Evolutionary conservation across 1,140 invertebrate genomes (phyloP), one percentile per base, ranked within the genome.

Genomic region (Proales similis): DNA sequence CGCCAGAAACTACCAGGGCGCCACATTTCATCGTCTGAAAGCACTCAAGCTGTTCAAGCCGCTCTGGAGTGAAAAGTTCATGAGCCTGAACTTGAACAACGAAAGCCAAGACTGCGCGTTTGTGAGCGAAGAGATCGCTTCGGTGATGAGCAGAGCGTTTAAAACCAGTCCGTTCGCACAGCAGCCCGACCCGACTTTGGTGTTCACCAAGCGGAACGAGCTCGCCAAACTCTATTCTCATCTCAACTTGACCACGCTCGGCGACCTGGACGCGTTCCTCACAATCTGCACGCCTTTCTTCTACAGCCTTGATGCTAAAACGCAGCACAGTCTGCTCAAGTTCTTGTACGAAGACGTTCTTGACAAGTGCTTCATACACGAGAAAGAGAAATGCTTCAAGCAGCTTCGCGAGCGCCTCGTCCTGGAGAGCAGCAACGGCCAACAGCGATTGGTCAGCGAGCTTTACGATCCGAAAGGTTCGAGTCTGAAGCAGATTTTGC

Each of bases 351-450:
- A 61, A 27, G 57, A 61, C 24, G 38, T 61, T 38, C 22, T 45
- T 12, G 57, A 61, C 24, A 61, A 61, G 19, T 42, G 32, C 26
- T 61, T 38, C 29, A 19, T 45, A 27, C 57, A 61, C 36, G 57
- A 61, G 38, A 61, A 61, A 46, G 57, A 61, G 38, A 45, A 61
- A 32, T 61, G 57, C 26, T 27, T 32, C n/a, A 61, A 61, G 38
- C 38, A 38, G 12, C 9, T 61, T n/a, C 39, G 39, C 17, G 57
- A 61, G 3, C 26, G 19, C 2, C 20, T 61, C 9, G n/a, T 27
- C 3, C 48, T 48, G 29, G 29, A 47, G 36, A 61, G 22, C 2
- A 32, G 24, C 2, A 24, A 19, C 0, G 53, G 39, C 19, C 14
- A 57, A 9, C 51, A 57, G 4, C 29, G 45, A 42, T 42, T 57